Percentiles rank a stretch among this genome's conserved stretches.
Conservation (phyloP, 1,140 invertebrate genomes). For the Leptestheria dahalacensis region DNA sequence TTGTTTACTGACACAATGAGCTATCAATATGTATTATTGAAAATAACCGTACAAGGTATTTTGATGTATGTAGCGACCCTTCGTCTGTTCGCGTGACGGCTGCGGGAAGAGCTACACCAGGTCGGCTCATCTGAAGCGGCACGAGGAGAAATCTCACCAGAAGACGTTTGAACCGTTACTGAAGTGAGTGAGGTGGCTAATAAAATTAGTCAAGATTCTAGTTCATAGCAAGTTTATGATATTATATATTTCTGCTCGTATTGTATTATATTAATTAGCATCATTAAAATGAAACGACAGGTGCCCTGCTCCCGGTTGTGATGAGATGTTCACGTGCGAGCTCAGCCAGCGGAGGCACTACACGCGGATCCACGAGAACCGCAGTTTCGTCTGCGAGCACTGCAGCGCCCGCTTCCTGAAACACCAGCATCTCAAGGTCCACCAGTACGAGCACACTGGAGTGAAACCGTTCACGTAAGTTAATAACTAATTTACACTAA, state of each 20-base stretch:
- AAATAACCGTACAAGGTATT: too few species aligned
- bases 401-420: conserved; percentile 8
- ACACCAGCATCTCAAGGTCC: conserved; percentile 10
- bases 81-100: background rate
- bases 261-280: too few species aligned
- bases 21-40: too few species aligned
- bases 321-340: background rate
- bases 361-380: conserved; percentile 3
- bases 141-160: conserved; percentile 1
- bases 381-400: conserved; percentile 2
- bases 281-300: background rate
- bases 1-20: too few species aligned
- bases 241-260: background rate
- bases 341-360: background rate
- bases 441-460: conserved; percentile 13
- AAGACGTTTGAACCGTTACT: background rate
- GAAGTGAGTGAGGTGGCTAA: background rate
- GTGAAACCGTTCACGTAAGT: conserved; percentile 11
- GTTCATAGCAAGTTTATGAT: too few species aligned
- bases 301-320: background rate
- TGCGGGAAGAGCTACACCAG: conserved; percentile 10
- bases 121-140: background rate
- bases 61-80: background rate
- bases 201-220: background rate
- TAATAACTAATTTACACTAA: background rate